Evolutionary conservation across 2,888 invertebrate species (phyloP).

Genomic region (Peribatodes rhomboidaria): DNA sequence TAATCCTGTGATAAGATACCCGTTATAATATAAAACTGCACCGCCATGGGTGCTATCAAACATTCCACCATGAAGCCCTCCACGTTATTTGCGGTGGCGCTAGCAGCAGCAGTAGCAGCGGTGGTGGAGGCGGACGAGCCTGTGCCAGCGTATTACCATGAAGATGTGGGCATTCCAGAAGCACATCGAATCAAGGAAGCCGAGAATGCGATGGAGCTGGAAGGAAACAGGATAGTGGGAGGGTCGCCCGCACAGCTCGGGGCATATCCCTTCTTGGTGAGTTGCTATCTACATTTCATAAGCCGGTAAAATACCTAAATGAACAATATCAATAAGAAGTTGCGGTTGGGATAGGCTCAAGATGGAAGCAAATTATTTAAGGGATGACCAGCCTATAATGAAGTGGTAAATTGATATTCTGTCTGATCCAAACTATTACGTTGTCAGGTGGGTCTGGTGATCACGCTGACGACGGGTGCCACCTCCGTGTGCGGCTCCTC

Average conservation of each 20-base stretch:
- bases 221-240: slow-evolving; percentile 54
- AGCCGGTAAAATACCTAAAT: not conserved
- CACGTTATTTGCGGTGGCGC: slow-evolving; percentile 22
- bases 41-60: slow-evolving; percentile 22
- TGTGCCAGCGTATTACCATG: slow-evolving; percentile 52
- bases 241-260: slow-evolving; percentile 50
- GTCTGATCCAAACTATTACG: no score
- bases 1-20: slow-evolving; percentile 46
- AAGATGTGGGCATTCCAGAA: slow-evolving; percentile 52
- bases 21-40: slow-evolving; percentile 34
- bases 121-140: slow-evolving; percentile 41
- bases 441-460: slow-evolving; percentile 53
- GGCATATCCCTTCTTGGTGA: slow-evolving; percentile 52
- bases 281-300: slow-evolving; percentile 15
- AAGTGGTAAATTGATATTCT: not conserved
- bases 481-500: slow-evolving; percentile 58
- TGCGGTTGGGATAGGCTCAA: no score
- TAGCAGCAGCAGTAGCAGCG: slow-evolving; percentile 16
- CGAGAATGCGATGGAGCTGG: slow-evolving; percentile 50
- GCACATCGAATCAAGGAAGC: slow-evolving; percentile 53
- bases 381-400: no score
- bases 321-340: no score
- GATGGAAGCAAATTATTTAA: no score
- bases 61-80: slow-evolving; percentile 31
- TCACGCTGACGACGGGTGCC: slow-evolving; percentile 52